Conservation (phyloP, 1,140 invertebrate genomes). For the Liolophura sinensis region DNA sequence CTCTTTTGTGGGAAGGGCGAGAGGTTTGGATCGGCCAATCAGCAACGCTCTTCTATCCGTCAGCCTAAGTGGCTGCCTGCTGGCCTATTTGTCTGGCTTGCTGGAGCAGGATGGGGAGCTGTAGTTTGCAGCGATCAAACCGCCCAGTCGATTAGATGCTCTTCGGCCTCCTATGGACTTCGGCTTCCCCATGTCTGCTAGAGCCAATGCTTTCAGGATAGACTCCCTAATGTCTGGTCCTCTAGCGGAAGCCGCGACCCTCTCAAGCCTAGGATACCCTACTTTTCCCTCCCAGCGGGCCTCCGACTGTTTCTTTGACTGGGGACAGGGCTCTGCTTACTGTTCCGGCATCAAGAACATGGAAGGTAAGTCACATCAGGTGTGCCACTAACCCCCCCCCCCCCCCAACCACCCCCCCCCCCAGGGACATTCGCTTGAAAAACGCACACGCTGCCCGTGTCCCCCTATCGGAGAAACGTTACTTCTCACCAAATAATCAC, state of each 20-base stretch:
- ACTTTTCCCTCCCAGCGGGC: conserved; percentile 28
- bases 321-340: conserved; percentile 29
- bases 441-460: conserved; percentile 2
- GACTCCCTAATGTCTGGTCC: conserved; percentile 45
- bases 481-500: conserved; percentile 3
- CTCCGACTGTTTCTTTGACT: conserved; percentile 45
- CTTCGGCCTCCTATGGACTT: too few relatives aligned
- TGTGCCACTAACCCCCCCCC: neutral
- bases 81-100: too few relatives aligned
- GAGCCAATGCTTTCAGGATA: conserved; percentile 48
- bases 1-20: too few relatives aligned
- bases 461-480: neutral
- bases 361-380: conserved; percentile 32
- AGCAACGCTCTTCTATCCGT: too few relatives aligned
- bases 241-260: conserved; percentile 24
- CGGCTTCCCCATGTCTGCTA: conserved; percentile 29
- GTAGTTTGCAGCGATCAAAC: too few relatives aligned
- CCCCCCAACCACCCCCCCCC: neutral
- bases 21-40: too few relatives aligned
- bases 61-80: too few relatives aligned
- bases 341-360: conserved; percentile 36
- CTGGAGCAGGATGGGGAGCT: too few relatives aligned
- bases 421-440: neutral
- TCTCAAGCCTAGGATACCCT: conserved; percentile 5
- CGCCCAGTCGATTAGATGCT: too few relatives aligned